Conservation (phyloP, 2,797 vertebrate species). For the Siniperca obscura region DNA sequence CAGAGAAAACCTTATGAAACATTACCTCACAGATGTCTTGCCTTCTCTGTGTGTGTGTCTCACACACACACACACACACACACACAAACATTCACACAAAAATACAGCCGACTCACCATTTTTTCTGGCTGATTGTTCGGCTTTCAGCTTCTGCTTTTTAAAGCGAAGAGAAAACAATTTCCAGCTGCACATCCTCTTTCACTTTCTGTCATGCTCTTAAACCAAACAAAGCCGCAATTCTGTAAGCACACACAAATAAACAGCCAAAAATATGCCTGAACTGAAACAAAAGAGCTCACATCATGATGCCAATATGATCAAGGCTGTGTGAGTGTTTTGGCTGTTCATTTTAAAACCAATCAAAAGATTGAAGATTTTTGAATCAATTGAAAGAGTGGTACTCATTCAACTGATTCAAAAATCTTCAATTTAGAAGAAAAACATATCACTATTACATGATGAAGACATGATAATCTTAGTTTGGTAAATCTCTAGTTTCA, state of each 20-base stretch:
- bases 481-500: neutral
- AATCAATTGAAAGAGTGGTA: too few species aligned
- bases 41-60: neutral
- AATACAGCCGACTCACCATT: constrained; percentile 51
- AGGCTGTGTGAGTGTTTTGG: neutral
- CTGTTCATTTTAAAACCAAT: neutral
- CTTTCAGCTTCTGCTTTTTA: constrained; percentile 72
- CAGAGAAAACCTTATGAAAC: constrained; percentile 30
- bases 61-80: constrained; percentile 2
- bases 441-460: neutral
- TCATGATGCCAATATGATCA: neutral
- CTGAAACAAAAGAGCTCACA: neutral
- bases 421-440: neutral
- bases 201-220: constrained; percentile 54
- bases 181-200: constrained; percentile 76
- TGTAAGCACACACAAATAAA: constrained; percentile 2
- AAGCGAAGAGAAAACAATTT: constrained; percentile 55
- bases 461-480: neutral
- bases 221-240: constrained; percentile 41
- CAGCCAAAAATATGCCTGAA: neutral
- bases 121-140: constrained; percentile 64
- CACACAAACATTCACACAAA: constrained; percentile 7
- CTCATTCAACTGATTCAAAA: neutral
- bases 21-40: constrained; percentile 48
- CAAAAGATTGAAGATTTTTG: too few species aligned